A percentile compares a stretch with the other conserved stretches of the same genome.
Evolutionary conservation across 2,888 invertebrate genomes (phyloP).

Genomic region (Mythimna albipuncta): DNA sequence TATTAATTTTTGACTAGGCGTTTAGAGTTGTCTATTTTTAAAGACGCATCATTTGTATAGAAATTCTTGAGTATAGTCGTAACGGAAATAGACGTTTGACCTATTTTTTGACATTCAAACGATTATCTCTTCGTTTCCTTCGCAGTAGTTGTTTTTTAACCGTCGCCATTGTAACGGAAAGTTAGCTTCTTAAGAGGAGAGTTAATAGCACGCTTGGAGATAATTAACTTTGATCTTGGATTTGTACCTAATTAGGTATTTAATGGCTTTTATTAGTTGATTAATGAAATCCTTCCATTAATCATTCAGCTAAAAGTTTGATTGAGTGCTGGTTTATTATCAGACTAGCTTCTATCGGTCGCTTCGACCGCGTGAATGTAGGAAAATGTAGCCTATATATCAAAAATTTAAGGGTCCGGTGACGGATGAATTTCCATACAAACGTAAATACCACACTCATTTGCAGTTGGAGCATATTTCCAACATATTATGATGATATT

Average conservation of each 20-base stretch:
- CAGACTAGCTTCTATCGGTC: too few relatives aligned
- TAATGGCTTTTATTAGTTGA: constrained; percentile 19
- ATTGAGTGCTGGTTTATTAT: neutral
- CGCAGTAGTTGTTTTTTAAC: constrained; percentile 30
- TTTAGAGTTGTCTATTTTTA: constrained; percentile 29
- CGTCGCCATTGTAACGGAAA: constrained; percentile 49
- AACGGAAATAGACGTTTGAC: constrained; percentile 53
- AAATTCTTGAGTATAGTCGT: constrained; percentile 30
- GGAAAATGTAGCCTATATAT: too few relatives aligned
- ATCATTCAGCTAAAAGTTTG: neutral
- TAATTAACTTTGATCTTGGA: constrained; percentile 58
- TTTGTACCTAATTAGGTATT: constrained; percentile 25
- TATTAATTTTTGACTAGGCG: constrained; percentile 30
- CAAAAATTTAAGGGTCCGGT: too few relatives aligned
- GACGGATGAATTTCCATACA: too few relatives aligned
- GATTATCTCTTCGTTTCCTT: constrained; percentile 29
- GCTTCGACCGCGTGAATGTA: too few relatives aligned
- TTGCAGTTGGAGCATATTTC: too few relatives aligned
- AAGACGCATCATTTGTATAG: constrained; percentile 12
- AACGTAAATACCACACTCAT: too few relatives aligned
- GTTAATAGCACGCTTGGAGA: constrained; percentile 50
- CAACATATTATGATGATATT: too few relatives aligned
- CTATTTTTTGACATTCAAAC: constrained; percentile 52
- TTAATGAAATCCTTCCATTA: constrained; percentile 1
- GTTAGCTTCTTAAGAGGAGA: constrained; percentile 42